Conservation (phyloP, 1,140 invertebrate species). For the Coenobita brevimanus region DNA sequence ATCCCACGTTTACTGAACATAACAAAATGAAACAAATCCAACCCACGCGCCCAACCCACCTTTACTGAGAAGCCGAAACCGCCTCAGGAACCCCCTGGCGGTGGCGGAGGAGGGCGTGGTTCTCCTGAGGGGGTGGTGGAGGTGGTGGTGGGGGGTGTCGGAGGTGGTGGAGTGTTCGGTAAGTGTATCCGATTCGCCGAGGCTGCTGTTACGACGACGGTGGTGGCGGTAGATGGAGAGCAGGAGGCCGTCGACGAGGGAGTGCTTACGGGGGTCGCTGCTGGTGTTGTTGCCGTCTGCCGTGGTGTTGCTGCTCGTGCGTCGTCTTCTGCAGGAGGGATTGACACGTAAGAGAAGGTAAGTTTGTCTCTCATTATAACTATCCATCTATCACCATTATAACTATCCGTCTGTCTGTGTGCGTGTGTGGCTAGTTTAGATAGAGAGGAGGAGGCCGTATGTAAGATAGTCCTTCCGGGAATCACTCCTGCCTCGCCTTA, state of each 20-base stretch:
- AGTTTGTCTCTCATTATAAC: too few relatives aligned
- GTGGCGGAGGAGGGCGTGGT: constrained; percentile 4
- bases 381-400: too few relatives aligned
- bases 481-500: not conserved
- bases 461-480: not conserved
- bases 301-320: not conserved
- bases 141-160: constrained; percentile 1
- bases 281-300: not conserved
- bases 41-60: constrained; percentile 2
- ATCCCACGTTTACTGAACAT: too few relatives aligned
- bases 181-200: constrained; percentile 47
- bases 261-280: not conserved
- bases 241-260: constrained; percentile 46
- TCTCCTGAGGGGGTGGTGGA: not conserved
- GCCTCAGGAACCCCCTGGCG: constrained; percentile 20
- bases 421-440: not conserved
- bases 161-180: constrained; percentile 58
- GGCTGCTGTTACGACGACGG: constrained; percentile 16
- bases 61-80: constrained; percentile 30
- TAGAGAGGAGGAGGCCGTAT: not conserved
- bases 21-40: too few relatives aligned
- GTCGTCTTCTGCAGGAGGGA: not conserved
- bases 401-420: not conserved
- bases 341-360: too few relatives aligned
- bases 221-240: constrained; percentile 56